Base-by-base conservation (phyloP, 2,113 vertebrate genomes). In the Colossoma macropomum region DNA sequence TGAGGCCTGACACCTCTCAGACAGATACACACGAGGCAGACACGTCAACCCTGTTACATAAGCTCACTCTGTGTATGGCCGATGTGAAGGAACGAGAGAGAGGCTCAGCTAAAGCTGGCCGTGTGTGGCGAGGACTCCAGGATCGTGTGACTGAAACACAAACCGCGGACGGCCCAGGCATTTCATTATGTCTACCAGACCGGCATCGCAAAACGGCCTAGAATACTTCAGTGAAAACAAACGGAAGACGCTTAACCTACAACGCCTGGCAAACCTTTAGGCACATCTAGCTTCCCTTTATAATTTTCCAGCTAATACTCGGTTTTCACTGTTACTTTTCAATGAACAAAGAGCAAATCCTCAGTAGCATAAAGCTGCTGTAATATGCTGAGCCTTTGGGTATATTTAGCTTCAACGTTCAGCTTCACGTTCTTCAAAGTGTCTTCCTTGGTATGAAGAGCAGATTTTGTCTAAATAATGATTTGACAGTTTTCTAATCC, bases 111-210 rank as follows among this genome's bases (percentile, higher is more conserved):
- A 17, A 45, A 28, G 28, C 15, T 32, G 63, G 60, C 45, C 19
- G 28, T 48, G 21, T 75, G 27, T 80, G 71, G 79, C 79, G 75
- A 70, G 70, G 45, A 65, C 63, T 82, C 38, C 50, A 79, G 62
- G 62, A 28, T 38, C 23, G 41, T 66, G 30, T 48, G 50, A 70
- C 30, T 77, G 63, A 45, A 75, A 76, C 63, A 41, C 25, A 56
- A 77, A 73, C 45, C 45, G 27, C 27, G 23, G 52, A 77, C 56
- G 23, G 25, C 32, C 4, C 27, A 59, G 27, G n/a, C 19, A 12
- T 30, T 74, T 78, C 77, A 30, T 71, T 73, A 65, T 45, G 80
- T 81, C 66, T 27, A 65, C 41, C 79, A 65, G 72, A 75, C 72
- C 65, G 15, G 41, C 52, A 69, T 80, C 72, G 76, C 13, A 66